Base-by-base conservation (phyloP, 2,888 invertebrate species). In the Galerucella pusilla region DNA sequence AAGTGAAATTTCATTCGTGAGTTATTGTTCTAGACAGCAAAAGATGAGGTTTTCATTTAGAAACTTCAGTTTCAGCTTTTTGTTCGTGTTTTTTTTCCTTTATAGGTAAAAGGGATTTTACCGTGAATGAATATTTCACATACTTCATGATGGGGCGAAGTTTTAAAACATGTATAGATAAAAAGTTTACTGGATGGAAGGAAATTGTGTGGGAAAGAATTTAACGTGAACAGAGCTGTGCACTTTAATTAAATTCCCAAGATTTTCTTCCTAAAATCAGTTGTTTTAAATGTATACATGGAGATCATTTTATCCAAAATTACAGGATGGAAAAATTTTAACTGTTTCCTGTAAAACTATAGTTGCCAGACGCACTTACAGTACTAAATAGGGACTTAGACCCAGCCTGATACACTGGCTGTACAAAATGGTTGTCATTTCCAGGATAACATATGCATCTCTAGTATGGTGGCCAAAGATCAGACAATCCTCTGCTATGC, bases 1-100 rank as follows among this genome's bases (percentile, higher is more conserved):
- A 65, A 74, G 67, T 59, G 66, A 74, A 74, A 74, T 69, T 74
- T 72, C 71, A 76, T 76, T 74, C 20, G 42, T 66, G 69, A 75
- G 66, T 73, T 68, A 75, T 73, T 73, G 72, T 67, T 75, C 54
- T 45, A 75, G 75, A 75, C 72, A 72, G 72, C 20, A 67, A 68
- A 75, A 69, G 59, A 69, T 68, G 69, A 68, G 52, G 72, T 65
- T 75, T 64, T 46, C 75, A 42, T 72, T 72, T 57, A 46, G 52
- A 49, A 64, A 64, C 71, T 64, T 75, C 74, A 70, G 61, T 70
- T 74, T 61, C 64, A 57, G 45, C 52, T 74, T 65, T 68, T 64
- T 68, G 54, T 65, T 68, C 49, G 7, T 28, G 28, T 69, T 46
- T 68, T 35, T n/a, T 54, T 68, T 11, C 14, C 61, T 68, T 63